phyloP scores from a whole-genome alignment of 2,888 invertebrate species.

The Drosophila greeni region DNA sequence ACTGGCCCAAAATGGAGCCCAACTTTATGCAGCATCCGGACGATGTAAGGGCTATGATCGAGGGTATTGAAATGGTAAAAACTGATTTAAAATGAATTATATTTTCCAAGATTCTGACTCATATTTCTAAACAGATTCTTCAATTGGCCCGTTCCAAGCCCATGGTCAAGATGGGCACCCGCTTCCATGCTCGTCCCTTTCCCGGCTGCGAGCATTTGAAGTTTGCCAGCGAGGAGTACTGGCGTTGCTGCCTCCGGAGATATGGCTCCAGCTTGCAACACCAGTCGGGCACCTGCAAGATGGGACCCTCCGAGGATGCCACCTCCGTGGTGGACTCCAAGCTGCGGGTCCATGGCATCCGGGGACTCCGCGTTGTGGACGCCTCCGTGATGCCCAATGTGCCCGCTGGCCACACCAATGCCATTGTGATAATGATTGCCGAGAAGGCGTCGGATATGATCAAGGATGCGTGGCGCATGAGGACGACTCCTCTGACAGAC shows the following conservation, averaged over 20 bases:
- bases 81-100: neutral
- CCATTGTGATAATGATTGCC: conserved; percentile 82
- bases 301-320: conserved; percentile 82
- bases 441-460: conserved; percentile 82
- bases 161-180: conserved; percentile 81
- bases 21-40: conserved; percentile 88
- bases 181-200: conserved; percentile 81
- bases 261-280: conserved; percentile 86
- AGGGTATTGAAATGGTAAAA: conserved; percentile 85
- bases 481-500: conserved; percentile 24
- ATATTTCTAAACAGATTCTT: conserved; percentile 79
- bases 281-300: conserved; percentile 85
- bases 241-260: conserved; percentile 86
- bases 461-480: conserved; percentile 79
- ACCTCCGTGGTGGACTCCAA: conserved; percentile 83
- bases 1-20: conserved; percentile 88
- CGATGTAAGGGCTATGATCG: conserved; percentile 86
- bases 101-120: rapidly evolving
- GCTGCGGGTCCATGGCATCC: conserved; percentile 81
- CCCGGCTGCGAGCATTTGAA: conserved; percentile 83
- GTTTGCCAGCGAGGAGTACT: conserved; percentile 85
- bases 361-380: conserved; percentile 81
- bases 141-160: conserved; percentile 80
- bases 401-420: conserved; percentile 81
- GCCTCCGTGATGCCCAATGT: conserved; percentile 82